Conservation (phyloP, 2,113 vertebrate species). For the Gobius niger region DNA sequence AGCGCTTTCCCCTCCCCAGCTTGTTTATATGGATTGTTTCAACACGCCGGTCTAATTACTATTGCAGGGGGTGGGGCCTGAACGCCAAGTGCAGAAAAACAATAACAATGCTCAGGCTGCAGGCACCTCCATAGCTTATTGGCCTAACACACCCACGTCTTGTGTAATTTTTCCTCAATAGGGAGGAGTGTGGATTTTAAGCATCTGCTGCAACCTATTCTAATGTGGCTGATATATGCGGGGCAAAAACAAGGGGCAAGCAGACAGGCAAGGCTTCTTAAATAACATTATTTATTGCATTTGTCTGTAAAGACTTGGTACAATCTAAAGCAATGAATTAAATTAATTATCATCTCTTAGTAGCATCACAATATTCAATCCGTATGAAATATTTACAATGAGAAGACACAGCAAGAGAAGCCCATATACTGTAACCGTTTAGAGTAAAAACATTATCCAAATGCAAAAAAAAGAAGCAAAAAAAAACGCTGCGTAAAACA, state of each 20-base stretch:
- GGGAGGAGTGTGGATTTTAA: constrained; percentile 18
- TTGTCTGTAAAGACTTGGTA: constrained; percentile 96
- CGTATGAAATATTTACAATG: constrained; percentile 91
- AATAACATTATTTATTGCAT: constrained; percentile 99
- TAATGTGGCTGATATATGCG: constrained; percentile 8
- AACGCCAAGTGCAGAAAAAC: constrained; percentile 43
- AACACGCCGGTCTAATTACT: constrained; percentile 67
- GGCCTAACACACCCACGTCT: constrained; percentile 25
- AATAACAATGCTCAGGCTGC: constrained; percentile 65
- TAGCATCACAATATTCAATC: constrained; percentile 84
- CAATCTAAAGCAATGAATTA: constrained; percentile 93
- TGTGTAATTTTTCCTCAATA: constrained; percentile 34
- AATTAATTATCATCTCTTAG: constrained; percentile 85
- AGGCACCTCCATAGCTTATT: constrained; percentile 26
- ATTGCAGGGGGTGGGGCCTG: constrained; percentile 53
- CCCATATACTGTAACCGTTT: constrained; percentile 85
- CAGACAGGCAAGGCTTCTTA: constrained; percentile 78
- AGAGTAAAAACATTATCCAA: constrained; percentile 86
- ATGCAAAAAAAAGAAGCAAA: constrained; percentile 74
- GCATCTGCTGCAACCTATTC: constrained; percentile 47
- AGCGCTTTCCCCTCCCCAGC: constrained; percentile 58
- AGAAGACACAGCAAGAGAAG: constrained; percentile 90
- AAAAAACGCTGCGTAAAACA: constrained; percentile 88
- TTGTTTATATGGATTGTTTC: constrained; percentile 54
- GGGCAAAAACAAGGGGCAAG: constrained; percentile 3